Evolutionary conservation across 2,113 vertebrate species (phyloP).

Genomic region (Prunella himalayana): DNA sequence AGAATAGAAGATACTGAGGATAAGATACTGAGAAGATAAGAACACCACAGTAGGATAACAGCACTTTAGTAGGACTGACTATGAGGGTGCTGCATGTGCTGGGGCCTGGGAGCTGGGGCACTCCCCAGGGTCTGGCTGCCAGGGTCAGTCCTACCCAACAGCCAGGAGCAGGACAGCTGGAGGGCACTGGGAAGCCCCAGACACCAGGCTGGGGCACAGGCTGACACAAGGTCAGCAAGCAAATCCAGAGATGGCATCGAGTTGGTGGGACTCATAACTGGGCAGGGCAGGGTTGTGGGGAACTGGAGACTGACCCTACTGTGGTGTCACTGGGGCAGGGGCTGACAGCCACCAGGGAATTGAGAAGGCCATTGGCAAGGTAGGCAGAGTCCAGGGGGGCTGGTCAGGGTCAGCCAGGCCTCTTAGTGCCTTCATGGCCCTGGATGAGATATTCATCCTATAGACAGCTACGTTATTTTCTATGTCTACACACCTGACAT

Average conservation of each 20-base stretch:
- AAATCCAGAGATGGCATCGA: too few relatives aligned
- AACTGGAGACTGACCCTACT: not conserved
- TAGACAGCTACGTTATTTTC: not conserved
- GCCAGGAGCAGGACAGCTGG: not conserved
- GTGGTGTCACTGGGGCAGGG: fast-evolving
- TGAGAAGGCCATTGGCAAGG: not conserved
- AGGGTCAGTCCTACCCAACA: not conserved
- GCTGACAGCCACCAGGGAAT: not conserved
- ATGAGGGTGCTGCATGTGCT: not conserved
- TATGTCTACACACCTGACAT: fast-evolving
- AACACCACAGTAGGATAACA: not conserved
- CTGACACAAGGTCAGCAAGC: fast-evolving
- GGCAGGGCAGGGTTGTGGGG: not conserved
- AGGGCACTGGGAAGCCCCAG: fast-evolving
- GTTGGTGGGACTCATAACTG: fast-evolving
- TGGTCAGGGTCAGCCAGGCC: not conserved
- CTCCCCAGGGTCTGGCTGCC: not conserved
- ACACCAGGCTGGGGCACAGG: fast-evolving
- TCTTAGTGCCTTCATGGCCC: too few relatives aligned
- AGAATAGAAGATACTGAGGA: too few relatives aligned
- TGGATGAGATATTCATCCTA: not conserved
- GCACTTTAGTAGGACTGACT: not conserved
- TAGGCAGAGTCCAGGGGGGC: fast-evolving
- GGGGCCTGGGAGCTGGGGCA: fast-evolving
- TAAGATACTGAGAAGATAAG: too few relatives aligned